Evolutionary conservation across 2,888 invertebrate genomes (phyloP).

Genomic region (Caenorhabditis zanzibari): DNA sequence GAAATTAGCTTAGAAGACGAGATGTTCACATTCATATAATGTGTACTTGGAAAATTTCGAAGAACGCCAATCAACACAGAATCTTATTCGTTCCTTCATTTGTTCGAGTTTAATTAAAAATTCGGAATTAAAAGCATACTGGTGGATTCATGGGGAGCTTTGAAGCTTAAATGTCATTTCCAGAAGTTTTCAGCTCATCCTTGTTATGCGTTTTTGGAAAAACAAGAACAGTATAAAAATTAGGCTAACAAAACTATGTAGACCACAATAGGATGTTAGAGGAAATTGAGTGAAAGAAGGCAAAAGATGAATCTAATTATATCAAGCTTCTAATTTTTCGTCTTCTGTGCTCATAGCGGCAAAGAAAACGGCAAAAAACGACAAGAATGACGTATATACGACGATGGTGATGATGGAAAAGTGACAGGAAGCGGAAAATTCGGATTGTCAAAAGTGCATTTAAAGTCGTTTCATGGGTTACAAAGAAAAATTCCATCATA

Average conservation of each 20-base stretch:
- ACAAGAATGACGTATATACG: constrained; percentile 10
- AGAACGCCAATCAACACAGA: constrained; percentile 48
- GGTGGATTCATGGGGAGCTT: too few relatives aligned
- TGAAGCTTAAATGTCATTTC: too few relatives aligned
- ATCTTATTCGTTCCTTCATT: constrained; percentile 55
- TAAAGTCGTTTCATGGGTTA: too few relatives aligned
- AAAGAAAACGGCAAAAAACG: constrained; percentile 11
- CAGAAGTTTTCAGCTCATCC: too few relatives aligned
- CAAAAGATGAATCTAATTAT: constrained; percentile 65
- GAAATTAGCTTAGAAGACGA: not conserved
- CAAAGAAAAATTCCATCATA: too few relatives aligned
- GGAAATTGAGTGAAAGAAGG: constrained; percentile 52
- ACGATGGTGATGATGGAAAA: constrained; percentile 7
- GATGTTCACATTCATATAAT: not conserved
- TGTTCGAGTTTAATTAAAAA: not conserved
- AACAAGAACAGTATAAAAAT: too few relatives aligned
- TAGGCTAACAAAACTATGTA: too few relatives aligned
- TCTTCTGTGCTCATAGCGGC: constrained; percentile 41
- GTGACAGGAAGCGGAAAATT: not conserved
- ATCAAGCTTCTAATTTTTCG: constrained; percentile 1
- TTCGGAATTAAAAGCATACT: too few relatives aligned
- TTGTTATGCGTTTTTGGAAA: too few relatives aligned
- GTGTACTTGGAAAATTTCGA: not conserved
- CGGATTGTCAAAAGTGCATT: too few relatives aligned
- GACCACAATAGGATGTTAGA: constrained; percentile 29